These are phyloP conservation scores for Andrena trimmerana DNA, from an alignment of 2,888 invertebrate species.

Conservation along the genomic window DNA sequence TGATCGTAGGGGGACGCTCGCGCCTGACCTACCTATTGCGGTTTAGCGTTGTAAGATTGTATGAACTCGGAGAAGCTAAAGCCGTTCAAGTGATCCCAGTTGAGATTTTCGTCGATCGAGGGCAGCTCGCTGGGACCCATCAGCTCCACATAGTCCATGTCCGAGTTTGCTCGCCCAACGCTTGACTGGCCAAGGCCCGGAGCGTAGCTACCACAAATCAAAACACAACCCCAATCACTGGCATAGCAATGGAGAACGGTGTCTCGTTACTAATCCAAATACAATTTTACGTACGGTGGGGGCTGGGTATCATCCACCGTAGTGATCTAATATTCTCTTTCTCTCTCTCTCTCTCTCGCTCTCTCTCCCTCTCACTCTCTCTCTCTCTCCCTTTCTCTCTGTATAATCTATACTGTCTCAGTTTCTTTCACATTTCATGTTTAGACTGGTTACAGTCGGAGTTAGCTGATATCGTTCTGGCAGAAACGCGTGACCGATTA, in stretches of 20 bases:
- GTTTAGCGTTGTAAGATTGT: constrained; percentile 81
- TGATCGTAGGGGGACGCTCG: constrained; percentile 8
- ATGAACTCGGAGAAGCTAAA: constrained; percentile 82
- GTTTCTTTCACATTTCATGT: not conserved
- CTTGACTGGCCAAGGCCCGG: constrained; percentile 83
- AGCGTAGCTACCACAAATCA: constrained; percentile 83
- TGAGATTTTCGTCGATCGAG: constrained; percentile 83
- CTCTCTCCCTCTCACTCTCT: not conserved
- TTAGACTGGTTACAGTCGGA: not conserved
- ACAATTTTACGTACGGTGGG: constrained; percentile 19
- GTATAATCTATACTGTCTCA: not conserved
- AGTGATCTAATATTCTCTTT: constrained; percentile 3
- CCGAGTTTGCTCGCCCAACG: constrained; percentile 80
- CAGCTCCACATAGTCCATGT: constrained; percentile 84
- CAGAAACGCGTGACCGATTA: constrained; percentile 68
- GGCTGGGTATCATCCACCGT: not conserved
- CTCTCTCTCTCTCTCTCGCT: not conserved
- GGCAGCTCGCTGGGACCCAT: constrained; percentile 80
- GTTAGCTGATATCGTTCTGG: constrained; percentile 9
- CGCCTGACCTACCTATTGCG: constrained; percentile 78
- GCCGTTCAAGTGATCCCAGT: constrained; percentile 81
- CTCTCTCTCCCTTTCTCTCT: constrained; percentile 13
- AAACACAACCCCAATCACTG: constrained; percentile 85
- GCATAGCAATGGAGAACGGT: constrained; percentile 70
- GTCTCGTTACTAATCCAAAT: constrained; percentile 40